phyloP scores from a whole-genome alignment of 2,797 vertebrate genomes.

The Rhinella marina region DNA sequence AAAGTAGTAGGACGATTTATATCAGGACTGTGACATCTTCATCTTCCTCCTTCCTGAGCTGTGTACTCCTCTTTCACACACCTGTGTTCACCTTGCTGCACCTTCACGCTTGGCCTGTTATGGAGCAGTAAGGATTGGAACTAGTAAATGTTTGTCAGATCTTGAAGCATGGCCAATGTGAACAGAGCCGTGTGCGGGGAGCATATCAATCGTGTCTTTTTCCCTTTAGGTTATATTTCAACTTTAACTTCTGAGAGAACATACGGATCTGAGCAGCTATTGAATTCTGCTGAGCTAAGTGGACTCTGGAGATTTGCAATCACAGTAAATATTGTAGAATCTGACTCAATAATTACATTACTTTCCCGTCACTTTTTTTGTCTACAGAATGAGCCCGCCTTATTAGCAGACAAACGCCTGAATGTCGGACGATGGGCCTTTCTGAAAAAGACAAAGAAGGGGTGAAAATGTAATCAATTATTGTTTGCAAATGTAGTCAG shows the following conservation, averaged over 20 bases:
- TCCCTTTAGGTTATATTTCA: slow-evolving; percentile 35
- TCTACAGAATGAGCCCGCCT: background rate
- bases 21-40: no score
- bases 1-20: no score
- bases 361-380: slow-evolving; percentile 12
- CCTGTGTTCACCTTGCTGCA: background rate
- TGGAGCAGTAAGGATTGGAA: background rate
- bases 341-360: slow-evolving; percentile 43
- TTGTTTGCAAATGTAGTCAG: background rate
- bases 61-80: no score
- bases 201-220: background rate
- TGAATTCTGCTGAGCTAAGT: slow-evolving; percentile 40
- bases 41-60: background rate
- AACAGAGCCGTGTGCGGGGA: background rate
- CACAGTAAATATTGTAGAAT: slow-evolving; percentile 42
- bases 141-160: background rate
- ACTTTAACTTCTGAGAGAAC: slow-evolving; percentile 39
- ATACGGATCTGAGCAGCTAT: background rate
- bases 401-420: slow-evolving; percentile 33
- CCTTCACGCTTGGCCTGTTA: background rate
- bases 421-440: background rate
- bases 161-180: background rate
- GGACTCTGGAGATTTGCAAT: slow-evolving; percentile 48
- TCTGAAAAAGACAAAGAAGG: background rate
- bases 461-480: background rate